Evolutionary conservation across 2,888 invertebrate species (phyloP).

Genomic region (Eristalinus sepulchralis): DNA sequence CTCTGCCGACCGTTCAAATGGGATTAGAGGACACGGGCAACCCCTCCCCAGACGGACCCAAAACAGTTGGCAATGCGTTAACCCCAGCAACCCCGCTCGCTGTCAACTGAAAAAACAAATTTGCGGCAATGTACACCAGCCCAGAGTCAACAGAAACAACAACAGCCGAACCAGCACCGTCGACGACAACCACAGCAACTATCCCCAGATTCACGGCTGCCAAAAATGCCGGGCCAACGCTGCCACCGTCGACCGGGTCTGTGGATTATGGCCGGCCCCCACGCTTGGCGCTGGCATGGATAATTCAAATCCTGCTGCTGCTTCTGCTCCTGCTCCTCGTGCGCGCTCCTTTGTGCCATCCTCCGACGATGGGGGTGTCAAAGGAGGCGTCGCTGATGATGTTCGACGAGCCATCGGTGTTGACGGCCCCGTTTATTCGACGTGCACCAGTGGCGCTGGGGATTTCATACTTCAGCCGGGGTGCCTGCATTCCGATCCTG

Average conservation of each 20-base stretch:
- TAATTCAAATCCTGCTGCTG: constrained; percentile 41
- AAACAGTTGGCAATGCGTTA: constrained; percentile 69
- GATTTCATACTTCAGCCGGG: constrained; percentile 38
- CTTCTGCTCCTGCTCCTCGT: constrained; percentile 12
- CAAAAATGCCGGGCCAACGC: constrained; percentile 67
- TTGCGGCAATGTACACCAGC: constrained; percentile 60
- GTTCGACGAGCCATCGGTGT: constrained; percentile 42
- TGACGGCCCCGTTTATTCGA: constrained; percentile 57
- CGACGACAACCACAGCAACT: constrained; percentile 63
- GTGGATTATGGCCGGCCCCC: constrained; percentile 41
- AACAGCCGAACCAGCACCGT: constrained; percentile 1
- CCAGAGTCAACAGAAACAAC: constrained; percentile 25
- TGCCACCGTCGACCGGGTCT: constrained; percentile 48
- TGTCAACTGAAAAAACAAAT: constrained; percentile 68
- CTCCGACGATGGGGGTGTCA: constrained; percentile 12
- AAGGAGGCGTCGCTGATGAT: constrained; percentile 23
- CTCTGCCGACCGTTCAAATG: constrained; percentile 40
- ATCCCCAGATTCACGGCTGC: constrained; percentile 63
- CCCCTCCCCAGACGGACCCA: constrained; percentile 29
- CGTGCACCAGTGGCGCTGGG: constrained; percentile 11
- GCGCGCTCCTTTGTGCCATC: neutral
- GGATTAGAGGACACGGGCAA: constrained; percentile 37
- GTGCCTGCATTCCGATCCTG: constrained; percentile 16
- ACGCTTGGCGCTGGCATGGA: constrained; percentile 56
- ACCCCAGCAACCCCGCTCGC: constrained; percentile 66